Evolutionary conservation across 2,888 invertebrate species (phyloP), one percentile per base, ranked within the genome.

Genomic region (Cheilosia urbana): DNA sequence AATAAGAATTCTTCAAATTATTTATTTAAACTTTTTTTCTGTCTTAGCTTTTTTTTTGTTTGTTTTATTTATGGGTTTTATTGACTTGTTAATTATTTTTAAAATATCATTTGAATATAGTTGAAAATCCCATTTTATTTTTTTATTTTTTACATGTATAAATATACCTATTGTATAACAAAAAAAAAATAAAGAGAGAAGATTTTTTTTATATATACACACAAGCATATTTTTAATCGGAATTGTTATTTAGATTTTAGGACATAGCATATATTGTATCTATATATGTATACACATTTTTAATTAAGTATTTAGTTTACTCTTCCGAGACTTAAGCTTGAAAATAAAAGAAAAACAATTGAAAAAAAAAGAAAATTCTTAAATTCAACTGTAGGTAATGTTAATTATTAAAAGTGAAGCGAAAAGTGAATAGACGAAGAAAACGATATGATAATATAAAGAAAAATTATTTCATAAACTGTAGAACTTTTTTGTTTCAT

Each of bases 1-100:
- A 15, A 37, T 15, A 53, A 55, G 51, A 51, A 76, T 40, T 76
- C 79, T 71, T 72, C 21, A 57, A 68, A 76, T 81, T 81, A 72
- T 81, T 80, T 84, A 71, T 80, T 77, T 63, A 42, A 62, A 11
- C 51, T 34, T 71, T 34, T 71, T 27, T 65, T 79, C 55, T 49
- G 15, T 34, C 58, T 55, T 49, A 42, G n/a, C 51, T 76, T 60
- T 40, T 45, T 55, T 19, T 51, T 62, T 71, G 66, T 68, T 72
- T 72, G 55, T 80, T 76, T 72, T 72, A 77, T 77, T 85, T 81
- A 72, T 81, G 81, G 76, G 81, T 81, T 82, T 85, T 85, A 85
- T 85, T 85, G 81, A 81, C 81, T 85, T 85, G 85, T 85, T 85
- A 85, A 85, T 85, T 85, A 85, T 77, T 85, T 85, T 85, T 85